Evolutionary conservation across 2,797 vertebrate species (phyloP).

Genomic region (Zalophus californianus): DNA sequence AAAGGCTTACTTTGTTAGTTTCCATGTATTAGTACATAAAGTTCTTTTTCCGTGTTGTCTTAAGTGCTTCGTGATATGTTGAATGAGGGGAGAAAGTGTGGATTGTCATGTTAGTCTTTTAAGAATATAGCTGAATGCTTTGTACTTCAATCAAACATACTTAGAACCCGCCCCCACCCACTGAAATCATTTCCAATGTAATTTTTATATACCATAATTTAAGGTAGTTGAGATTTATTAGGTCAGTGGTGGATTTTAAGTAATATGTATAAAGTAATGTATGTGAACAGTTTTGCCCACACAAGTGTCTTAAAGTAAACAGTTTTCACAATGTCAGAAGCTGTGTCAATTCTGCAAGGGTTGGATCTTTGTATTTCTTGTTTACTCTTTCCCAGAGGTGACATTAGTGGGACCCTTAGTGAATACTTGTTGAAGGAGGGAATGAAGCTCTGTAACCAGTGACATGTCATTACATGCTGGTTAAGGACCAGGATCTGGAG

Average conservation of each 20-base stretch:
- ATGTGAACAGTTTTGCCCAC: not conserved
- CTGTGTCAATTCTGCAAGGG: not conserved
- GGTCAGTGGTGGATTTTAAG: conserved; percentile 28
- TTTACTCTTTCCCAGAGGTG: not conserved
- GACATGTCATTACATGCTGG: not conserved
- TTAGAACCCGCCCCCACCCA: not conserved
- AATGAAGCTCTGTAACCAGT: conserved; percentile 11
- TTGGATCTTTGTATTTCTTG: not conserved
- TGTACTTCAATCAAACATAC: not conserved
- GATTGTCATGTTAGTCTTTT: conserved; percentile 1
- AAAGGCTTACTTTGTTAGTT: conserved; percentile 24
- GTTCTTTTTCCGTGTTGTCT: not conserved
- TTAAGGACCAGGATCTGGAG: not conserved
- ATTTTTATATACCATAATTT: conserved; percentile 11
- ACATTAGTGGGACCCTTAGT: not conserved
- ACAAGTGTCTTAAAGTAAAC: not conserved
- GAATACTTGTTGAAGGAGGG: not conserved
- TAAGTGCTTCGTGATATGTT: not conserved
- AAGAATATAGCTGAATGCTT: conserved; percentile 18
- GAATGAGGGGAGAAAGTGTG: not conserved
- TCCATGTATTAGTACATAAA: not conserved
- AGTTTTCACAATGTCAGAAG: not conserved
- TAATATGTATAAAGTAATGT: not conserved
- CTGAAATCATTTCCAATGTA: conserved; percentile 25
- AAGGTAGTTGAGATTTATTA: conserved; percentile 28